phyloP scores from a whole-genome alignment of 2,888 invertebrate genomes.

The Gymnoscelis rufifasciata region DNA sequence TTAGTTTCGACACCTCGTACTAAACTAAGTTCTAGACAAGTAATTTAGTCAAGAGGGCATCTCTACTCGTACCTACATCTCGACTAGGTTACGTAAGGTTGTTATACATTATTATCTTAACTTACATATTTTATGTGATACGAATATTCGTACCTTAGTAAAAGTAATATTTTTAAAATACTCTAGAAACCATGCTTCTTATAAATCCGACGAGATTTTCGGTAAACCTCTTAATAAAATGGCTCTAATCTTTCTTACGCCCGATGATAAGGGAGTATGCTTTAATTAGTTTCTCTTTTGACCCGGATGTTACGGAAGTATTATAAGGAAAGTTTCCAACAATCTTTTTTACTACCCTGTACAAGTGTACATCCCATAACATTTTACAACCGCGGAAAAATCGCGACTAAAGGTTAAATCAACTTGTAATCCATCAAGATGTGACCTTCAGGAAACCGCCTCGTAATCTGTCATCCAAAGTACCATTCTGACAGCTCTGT shows the following conservation, averaged over 20 bases:
- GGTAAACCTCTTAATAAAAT: background rate
- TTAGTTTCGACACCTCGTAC: no score
- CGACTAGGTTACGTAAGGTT: no score
- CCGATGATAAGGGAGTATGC: conserved; percentile 18
- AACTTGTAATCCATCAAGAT: conserved; percentile 10
- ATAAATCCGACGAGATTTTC: no score
- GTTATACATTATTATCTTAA: no score
- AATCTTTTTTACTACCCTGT: conserved; percentile 8
- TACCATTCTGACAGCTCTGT: conserved; percentile 1
- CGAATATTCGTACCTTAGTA: no score
- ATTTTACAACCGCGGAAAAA: conserved; percentile 3
- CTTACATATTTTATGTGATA: no score
- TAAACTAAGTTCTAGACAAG: no score
- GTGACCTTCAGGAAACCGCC: conserved; percentile 3
- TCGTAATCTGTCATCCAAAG: conserved; percentile 2
- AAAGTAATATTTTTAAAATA: no score
- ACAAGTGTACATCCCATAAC: background rate
- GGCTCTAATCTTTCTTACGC: conserved; percentile 4
- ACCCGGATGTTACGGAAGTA: conserved; percentile 18
- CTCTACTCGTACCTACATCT: no score
- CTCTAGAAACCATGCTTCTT: no score
- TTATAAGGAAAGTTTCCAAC: conserved; percentile 21
- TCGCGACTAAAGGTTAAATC: conserved; percentile 1
- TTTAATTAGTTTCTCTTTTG: conserved; percentile 29
- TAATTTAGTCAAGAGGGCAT: no score